Percentiles rank a stretch among this genome's conserved stretches.
Conservation (phyloP, 35 echinoderm and acorn worm species). For the Acanthaster planci region DNA sequence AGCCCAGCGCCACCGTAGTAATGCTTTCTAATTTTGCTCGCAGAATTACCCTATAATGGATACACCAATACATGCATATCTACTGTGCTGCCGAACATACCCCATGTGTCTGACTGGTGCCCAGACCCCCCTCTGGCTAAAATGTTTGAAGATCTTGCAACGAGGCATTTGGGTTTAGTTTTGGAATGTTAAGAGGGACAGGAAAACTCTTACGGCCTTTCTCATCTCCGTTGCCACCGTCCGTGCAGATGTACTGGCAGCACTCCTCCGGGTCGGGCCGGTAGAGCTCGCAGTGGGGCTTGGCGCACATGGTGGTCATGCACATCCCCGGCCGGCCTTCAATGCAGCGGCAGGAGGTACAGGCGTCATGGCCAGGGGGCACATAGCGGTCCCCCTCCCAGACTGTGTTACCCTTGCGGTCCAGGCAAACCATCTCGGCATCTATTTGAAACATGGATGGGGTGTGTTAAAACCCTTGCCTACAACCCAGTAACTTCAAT, state of each 20-base stretch:
- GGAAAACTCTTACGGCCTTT: not conserved
- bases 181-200: no score
- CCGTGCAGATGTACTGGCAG: constrained; percentile 49
- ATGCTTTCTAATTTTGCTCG: no score
- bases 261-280: constrained; percentile 38
- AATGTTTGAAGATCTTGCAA: no score
- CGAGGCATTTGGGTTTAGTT: no score
- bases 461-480: not conserved
- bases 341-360: constrained; percentile 46
- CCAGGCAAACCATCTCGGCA: constrained; percentile 37
- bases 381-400: constrained; percentile 37
- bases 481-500: no score
- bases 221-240: constrained; percentile 10
- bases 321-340: constrained; percentile 46
- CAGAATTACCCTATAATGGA: no score
- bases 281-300: constrained; percentile 41
- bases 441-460: not conserved
- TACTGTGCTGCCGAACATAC: no score
- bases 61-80: no score
- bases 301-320: constrained; percentile 31
- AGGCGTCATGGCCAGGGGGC: constrained; percentile 48
- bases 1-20: no score
- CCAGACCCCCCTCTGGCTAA: no score
- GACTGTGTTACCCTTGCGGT: constrained; percentile 31
- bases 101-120: no score